Conservation (phyloP, 30 jellyfish, hydroid and myxozoan species). For the Turritopsis dohrnii region DNA sequence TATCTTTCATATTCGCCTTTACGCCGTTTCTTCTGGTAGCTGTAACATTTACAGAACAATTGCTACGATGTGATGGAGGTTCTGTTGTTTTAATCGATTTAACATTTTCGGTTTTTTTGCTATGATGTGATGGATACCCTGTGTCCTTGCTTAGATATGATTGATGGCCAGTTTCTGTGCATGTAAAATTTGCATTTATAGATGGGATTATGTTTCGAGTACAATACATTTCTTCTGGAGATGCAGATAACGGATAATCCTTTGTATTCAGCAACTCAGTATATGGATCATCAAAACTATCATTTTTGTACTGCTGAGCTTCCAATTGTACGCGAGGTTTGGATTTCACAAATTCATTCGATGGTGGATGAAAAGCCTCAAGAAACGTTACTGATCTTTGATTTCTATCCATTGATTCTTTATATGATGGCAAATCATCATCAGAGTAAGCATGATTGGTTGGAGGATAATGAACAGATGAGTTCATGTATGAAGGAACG, state of each 20-base stretch:
- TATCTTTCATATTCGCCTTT: not conserved
- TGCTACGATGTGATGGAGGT: too few species aligned
- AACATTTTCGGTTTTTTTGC: not conserved
- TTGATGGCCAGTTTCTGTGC: not conserved
- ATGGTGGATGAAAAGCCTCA: not conserved
- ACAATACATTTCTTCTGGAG: not conserved
- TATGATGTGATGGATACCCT: not conserved
- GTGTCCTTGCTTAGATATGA: too few species aligned
- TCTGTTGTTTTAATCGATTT: not conserved
- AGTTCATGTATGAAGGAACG: not conserved
- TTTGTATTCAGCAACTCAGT: not conserved
- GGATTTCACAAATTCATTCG: not conserved
- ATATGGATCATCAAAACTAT: not conserved
- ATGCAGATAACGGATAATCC: not conserved
- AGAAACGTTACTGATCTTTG: not conserved
- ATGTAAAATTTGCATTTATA: not conserved
- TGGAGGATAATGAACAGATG: not conserved
- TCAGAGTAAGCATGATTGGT: not conserved
- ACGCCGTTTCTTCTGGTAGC: too few species aligned
- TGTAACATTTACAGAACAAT: too few species aligned
- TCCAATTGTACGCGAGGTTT: not conserved
- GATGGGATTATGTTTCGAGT: not conserved
- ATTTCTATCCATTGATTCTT: not conserved
- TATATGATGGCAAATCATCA: not conserved
- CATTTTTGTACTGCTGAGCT: not conserved